Base-by-base conservation (phyloP, 2,888 invertebrate species). In the Andrena haemorrhoa region DNA sequence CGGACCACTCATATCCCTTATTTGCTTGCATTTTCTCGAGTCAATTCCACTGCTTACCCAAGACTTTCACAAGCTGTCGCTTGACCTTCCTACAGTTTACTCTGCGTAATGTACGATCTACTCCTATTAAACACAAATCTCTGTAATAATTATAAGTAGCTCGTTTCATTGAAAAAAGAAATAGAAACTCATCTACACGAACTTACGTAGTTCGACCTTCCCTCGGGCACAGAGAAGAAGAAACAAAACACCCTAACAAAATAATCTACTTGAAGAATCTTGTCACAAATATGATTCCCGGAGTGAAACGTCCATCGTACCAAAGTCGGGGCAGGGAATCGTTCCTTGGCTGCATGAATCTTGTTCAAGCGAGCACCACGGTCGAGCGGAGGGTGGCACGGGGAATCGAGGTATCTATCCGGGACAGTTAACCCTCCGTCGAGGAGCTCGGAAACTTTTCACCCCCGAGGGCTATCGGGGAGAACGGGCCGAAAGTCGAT, bases 361-460 rank as follows among this genome's bases (percentile, higher is more conserved):
- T 75, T 51, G 35, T 26, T 60, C 33, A 26, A 51, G 20, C 51
- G 60, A 31, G 60, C 26, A 5, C 4, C 20, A 35, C 49, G 51
- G 20, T 29, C 74, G 20, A 29, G 20, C 16, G 12, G 23, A 12
- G 56, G 51, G 12, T n/a, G n/a, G 6, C 26, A n/a, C 5, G 71
- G 23, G 12, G 64, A 6, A 63, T 35, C 69, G 20, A 33, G 64
- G 41, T 64, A 79, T 79, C 68, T 66, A 61, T 64, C 35, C 61
- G n/a, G 33, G 65, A 58, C 60, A 26, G 66, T 79, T 79, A 75
- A 79, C 76, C 70, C 68, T 65, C 60, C 35, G 12, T 2, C 58
- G 47, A 49, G 73, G 47, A 63, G 65, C 65, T 58, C n/a, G 29
- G 51, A 60, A 75, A 74, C 31, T 66, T 82, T 75, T 82, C 72